Base-by-base conservation (phyloP, 53 echinoderm and acorn worm species). In the Paracentrotus lividus region DNA sequence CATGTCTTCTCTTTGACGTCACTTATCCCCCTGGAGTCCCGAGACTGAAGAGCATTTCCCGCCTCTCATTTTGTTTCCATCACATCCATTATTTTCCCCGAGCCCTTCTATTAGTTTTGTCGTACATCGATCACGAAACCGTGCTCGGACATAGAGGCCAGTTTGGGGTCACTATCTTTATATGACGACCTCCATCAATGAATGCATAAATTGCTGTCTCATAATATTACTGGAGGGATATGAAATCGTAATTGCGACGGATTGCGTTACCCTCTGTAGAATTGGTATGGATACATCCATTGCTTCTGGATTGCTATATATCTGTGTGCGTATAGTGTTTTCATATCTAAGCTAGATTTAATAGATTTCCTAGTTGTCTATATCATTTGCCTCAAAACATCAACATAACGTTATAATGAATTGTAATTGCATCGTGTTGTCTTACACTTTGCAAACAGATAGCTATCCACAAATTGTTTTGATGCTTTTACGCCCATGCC, bases 1-100 rank as follows among this genome's bases (percentile, higher is more conserved):
- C 47, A 10, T 12, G 9, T 47, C 49, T 26, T 33, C 14, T 47
- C 81, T 10, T 26, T 81, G 81, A 81, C 81, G 81, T 81, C 81
- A 81, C 9, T 21, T n/a, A 47, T 49, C 13, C 47, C 81, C 47
- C 81, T 81, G 12, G 81, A 45, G 81, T 81, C 10, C 49, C 8
- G 8, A n/a, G 47, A 81, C 24, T 49, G 81, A 81, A 81, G 81
- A 45, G 27, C 47, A 27, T 81, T 44, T 81, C 81, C 49, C 24
- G 36, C 76, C 76, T 76, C 23, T 47, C 81, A 47, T 81, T 81
- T 81, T 81, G 47, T 81, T 47, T 81, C 81, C 81, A 47, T 26
- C 27, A 27, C 81, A 81, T 81, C 47, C 42, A 49, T 23, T 26
- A 47, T 81, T 40, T 81, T 47, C 27, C 81, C 47, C 2, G 47